Percentiles rank a stretch among this genome's conserved stretches.
phyloP scores from a whole-genome alignment of 2,797 vertebrate genomes.

The Peromyscus attwateri region DNA sequence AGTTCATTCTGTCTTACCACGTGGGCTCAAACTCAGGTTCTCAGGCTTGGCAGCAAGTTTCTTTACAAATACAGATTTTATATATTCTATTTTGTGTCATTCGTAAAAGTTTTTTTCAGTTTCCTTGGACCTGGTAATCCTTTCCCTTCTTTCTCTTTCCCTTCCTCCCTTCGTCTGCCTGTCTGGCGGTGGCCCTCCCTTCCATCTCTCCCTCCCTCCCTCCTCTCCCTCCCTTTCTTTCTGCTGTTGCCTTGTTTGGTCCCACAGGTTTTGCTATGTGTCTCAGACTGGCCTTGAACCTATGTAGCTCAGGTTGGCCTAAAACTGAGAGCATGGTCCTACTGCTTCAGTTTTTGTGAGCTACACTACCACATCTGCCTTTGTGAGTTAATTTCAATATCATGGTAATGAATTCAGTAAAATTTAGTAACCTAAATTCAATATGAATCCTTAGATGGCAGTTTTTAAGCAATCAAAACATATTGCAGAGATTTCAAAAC shows the following conservation, averaged over 20 bases:
- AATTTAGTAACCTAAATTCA: slow-evolving; percentile 19
- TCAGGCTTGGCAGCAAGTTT: neutral
- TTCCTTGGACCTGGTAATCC: slow-evolving; percentile 32
- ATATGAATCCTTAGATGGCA: slow-evolving; percentile 24
- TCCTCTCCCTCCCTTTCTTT: neutral
- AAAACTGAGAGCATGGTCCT: neutral
- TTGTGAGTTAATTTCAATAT: slow-evolving; percentile 54
- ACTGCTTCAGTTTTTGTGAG: neutral
- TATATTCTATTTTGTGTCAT: slow-evolving; percentile 19
- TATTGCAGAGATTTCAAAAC: slow-evolving; percentile 16
- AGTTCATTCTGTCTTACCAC: neutral
- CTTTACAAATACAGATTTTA: neutral
- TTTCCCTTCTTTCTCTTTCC: neutral
- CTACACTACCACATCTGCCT: neutral
- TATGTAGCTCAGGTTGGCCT: neutral
- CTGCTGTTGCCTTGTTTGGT: neutral
- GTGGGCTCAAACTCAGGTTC: neutral
- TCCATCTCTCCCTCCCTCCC: neutral
- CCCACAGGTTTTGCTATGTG: neutral
- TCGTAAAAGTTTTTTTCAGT: slow-evolving; percentile 17
- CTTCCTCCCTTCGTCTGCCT: too few species aligned
- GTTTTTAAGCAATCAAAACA: slow-evolving; percentile 49
- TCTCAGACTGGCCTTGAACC: neutral
- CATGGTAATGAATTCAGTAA: slow-evolving; percentile 29
- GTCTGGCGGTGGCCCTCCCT: too few species aligned